Evolutionary conservation across 2,113 vertebrate genomes (phyloP), one percentile per base, ranked within the genome.

Genomic region (Ondatra zibethicus): DNA sequence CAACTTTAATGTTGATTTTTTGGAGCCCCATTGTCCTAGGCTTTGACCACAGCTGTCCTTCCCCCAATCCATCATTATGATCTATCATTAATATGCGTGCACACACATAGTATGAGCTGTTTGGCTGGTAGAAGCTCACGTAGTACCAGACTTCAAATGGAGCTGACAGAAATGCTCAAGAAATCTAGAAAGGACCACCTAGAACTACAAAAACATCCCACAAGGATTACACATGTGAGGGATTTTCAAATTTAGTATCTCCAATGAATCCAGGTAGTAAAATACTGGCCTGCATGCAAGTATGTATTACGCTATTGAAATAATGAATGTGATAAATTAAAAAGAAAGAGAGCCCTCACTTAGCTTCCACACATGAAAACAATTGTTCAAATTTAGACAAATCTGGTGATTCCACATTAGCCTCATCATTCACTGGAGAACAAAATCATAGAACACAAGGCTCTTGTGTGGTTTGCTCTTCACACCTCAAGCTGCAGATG

Each of bases 391-490:
- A 94, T 92, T 63, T 27, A 45, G 47, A 16, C 76, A 95, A 93
- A 86, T 3, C n/a, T 50, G 61, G 52, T 61, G 58, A 7, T 61
- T 36, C 70, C 65, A 90, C 73, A 61, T 10, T n/a, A 58, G 55
- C 55, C 91, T 91, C 70, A 45, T 90, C 89, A 63, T 68, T 96
- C 47, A 50, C 25, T 92, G 76, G 87, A 96, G 73, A 94, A 87
- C 66, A 82, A 81, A 42, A 96, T 66, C 58, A 68, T 4, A 73
- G 70, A 93, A 33, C 50, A 92, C 4, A 42, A 82, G 33, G 86
- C 36, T 55, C 13, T 3, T 45, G 3, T 50, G 75, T 45, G 42
- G 58, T 76, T 81, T 92, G n/a, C 21, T 76, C 63, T 27, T 81
- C 82, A 39, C 29, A n/a, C 31, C 9, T 9, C 55, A 27, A 29